Percentiles rank a stretch among this genome's conserved stretches.
phyloP scores from a whole-genome alignment of 2,113 vertebrate species.

The Trinectes maculatus region DNA sequence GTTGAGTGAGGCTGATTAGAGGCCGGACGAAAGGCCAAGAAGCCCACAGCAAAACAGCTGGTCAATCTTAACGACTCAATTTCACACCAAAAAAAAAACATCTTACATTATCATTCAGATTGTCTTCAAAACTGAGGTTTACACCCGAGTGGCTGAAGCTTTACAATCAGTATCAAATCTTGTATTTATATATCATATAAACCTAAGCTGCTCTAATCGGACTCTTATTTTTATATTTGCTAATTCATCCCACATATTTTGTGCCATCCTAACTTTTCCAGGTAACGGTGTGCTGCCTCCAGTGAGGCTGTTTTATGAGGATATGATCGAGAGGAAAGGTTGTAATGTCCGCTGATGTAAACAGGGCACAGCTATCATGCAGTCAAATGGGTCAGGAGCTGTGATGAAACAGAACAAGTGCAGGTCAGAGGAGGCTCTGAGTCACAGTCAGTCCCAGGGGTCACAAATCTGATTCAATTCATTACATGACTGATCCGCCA shows the following conservation, averaged over 20 bases:
- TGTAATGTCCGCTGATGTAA: conserved; percentile 42
- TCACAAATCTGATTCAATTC: conserved; percentile 54
- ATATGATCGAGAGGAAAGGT: neutral
- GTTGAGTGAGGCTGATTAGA: conserved; percentile 54
- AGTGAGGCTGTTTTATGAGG: conserved; percentile 8
- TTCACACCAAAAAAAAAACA: conserved; percentile 1
- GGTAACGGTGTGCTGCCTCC: neutral
- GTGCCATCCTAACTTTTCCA: neutral
- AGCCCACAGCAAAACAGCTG: conserved; percentile 26
- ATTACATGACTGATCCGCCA: conserved; percentile 56
- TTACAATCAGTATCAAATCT: no score
- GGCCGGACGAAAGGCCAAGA: conserved; percentile 27
- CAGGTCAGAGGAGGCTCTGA: conserved; percentile 28
- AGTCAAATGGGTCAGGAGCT: conserved; percentile 20
- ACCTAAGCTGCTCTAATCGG: no score
- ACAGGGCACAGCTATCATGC: conserved; percentile 23
- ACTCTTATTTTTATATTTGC: no score
- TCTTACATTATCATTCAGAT: no score
- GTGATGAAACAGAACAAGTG: conserved; percentile 25
- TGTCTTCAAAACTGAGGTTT: no score
- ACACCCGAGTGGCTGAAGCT: no score
- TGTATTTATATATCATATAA: no score
- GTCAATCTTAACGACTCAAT: neutral
- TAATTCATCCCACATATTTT: no score
- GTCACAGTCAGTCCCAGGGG: conserved; percentile 25